Base-by-base conservation (phyloP, 2,888 invertebrate species). In the Sceliomorpha sp. region DNA sequence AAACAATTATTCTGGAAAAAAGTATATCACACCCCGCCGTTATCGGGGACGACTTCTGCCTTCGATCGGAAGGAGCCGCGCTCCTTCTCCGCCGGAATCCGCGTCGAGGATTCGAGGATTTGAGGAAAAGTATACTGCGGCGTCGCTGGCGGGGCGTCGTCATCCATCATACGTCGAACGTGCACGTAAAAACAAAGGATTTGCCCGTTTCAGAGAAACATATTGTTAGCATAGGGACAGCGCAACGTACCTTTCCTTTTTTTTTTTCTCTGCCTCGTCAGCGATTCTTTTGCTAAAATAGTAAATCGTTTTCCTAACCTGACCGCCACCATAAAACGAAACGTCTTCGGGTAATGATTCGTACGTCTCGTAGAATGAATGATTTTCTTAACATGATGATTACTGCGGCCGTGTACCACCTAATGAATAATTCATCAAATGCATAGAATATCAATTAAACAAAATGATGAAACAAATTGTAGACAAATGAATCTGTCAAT, bases 401-500 rank as follows among this genome's bases (percentile, higher is more conserved):
- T 32, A 12, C 32, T 10, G 12, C n/a, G 7, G 5, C 7, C 32
- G 32, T 32, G 9, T 34, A 42, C 29, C 32, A 10, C 13, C 15
- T 36, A 66, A 58, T 66, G 58, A 45, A 66, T 58, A 44, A 59
- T 67, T 60, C 59, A 60, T 59, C 42, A 27, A 53, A 13, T 24
- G 36, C 45, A 37, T 32, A 42, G 44, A 66, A 48, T 53, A 67
- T 60, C 42, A 67, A 55, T 63, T 63, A 63, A 63, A 55, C 48
- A 50, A 51, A 64, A 50, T 26, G 32, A 44, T 14, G 50, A 37
- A 64, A 58, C 56, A 62, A 56, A 56, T 48, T 56, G 60, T 40
- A 50, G 36, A 44, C 48, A 67, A 67, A 67, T 67, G 53, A 59
- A 55, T 59, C 59, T 59, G 59, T 59, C 59, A 55, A 67, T 67